Percentiles rank a stretch among this genome's conserved stretches.
Evolutionary conservation across 1,140 invertebrate species (phyloP).

Genomic region (Drosophila jambulina): DNA sequence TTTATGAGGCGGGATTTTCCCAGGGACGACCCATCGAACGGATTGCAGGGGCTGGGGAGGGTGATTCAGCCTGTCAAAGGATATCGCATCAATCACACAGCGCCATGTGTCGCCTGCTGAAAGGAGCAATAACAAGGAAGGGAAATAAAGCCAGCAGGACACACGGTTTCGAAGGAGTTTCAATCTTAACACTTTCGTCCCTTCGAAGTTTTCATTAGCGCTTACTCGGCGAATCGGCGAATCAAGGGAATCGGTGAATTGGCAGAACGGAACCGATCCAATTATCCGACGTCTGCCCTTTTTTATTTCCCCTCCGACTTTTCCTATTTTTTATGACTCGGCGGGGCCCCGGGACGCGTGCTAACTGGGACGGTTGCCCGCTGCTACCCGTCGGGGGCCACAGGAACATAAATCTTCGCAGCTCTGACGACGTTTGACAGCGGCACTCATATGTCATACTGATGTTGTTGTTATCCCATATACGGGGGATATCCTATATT

Average conservation of each 20-base stretch:
- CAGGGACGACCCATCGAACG: constrained; percentile 12
- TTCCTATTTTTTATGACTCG: constrained; percentile 25
- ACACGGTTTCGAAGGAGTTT: neutral
- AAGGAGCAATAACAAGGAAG: constrained; percentile 23
- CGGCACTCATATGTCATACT: constrained; percentile 56
- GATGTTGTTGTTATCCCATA: constrained; percentile 26
- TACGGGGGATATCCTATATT: neutral
- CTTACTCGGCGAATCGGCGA: constrained; percentile 29
- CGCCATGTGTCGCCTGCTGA: constrained; percentile 37
- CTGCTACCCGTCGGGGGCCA: neutral
- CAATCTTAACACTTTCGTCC: constrained; percentile 20
- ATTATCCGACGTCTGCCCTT: constrained; percentile 13
- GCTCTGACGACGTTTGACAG: constrained; percentile 56
- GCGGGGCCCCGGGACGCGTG: constrained; percentile 21
- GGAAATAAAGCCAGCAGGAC: constrained; percentile 1
- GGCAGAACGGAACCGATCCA: constrained; percentile 33
- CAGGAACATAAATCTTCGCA: constrained; percentile 53
- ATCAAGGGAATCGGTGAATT: constrained; percentile 19
- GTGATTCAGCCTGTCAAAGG: constrained; percentile 37
- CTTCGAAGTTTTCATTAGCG: constrained; percentile 39
- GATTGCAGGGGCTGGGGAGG: neutral
- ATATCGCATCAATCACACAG: constrained; percentile 61
- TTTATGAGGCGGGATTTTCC: neutral
- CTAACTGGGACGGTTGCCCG: constrained; percentile 14
- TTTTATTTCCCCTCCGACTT: neutral